Evolutionary conservation across 1,140 invertebrate species (phyloP), one percentile per base, ranked within the genome.

Genomic region (Drosophila pallidifrons): DNA sequence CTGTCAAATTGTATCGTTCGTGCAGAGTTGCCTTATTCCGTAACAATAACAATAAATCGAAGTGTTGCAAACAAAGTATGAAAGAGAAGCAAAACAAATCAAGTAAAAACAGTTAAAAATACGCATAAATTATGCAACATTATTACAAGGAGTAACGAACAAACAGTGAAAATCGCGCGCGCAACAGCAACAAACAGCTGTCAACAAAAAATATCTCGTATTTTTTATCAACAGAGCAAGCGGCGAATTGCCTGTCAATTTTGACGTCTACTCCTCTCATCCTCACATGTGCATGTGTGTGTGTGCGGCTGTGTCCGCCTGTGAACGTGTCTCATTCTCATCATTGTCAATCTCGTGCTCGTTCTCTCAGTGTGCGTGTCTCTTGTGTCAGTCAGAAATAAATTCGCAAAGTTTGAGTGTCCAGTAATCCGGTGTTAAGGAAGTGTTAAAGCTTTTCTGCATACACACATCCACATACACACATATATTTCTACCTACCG

Each of bases 401-500:
- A 43, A 41, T 59, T 35, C 5, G 66, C 47, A 46, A 7, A 64
- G 51, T 51, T 58, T 30, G 54, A 58, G 65, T 67, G 35, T 38
- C 35, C 35, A 38, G 35, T 38, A 38, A 51, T 15, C 30, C 20
- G 16, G 58, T 16, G 45, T 46, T 13, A 54, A 58, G 65, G 72
- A 66, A 47, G 52, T 67, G 63, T 60, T 72, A 54, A 75, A 59
- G 55, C 46, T 43, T 30, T 65, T 35, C 32, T 32, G 52, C 16
- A 13, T 57, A 15, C 11, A 20, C 35, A 20, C 10, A 16, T 78
- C 20, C 3, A 25, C 16, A 13, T 43, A 15, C 11, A 20, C 35
- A 20, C 10, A 16, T 78, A 72, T 76, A 67, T 81, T 79, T 83
- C 5, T 75, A 25, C 20, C 20, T 80, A 69, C 85, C 83, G 83